These are phyloP conservation scores for Agonum fuliginosum DNA, from an alignment of 2,888 invertebrate species.

Conservation along the genomic window DNA sequence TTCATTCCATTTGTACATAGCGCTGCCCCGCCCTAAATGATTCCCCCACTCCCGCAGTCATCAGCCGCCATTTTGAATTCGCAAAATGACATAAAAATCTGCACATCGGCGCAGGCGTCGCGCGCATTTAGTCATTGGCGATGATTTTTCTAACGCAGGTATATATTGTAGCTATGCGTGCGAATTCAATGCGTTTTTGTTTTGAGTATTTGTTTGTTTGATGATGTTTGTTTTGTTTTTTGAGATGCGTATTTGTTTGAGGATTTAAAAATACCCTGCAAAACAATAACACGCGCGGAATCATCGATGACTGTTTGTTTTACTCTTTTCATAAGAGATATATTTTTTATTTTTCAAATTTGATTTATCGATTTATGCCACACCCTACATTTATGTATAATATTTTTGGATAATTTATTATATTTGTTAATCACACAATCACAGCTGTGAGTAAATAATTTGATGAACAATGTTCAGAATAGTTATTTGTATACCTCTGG, in stretches of 20 bases:
- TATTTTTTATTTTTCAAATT: too few species aligned
- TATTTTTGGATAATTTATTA: too few species aligned
- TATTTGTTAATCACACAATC: too few species aligned
- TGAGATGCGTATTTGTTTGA: slow-evolving; percentile 25
- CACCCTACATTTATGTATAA: too few species aligned
- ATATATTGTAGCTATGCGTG: background rate
- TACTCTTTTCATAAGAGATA: too few species aligned
- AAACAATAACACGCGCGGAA: background rate
- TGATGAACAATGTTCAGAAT: too few species aligned
- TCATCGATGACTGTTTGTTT: background rate
- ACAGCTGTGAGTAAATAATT: too few species aligned
- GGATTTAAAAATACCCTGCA: background rate
- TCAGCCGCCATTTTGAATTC: slow-evolving; percentile 57
- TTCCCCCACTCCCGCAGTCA: slow-evolving; percentile 48
- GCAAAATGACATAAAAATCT: slow-evolving; percentile 57
- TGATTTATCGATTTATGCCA: too few species aligned
- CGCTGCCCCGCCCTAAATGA: slow-evolving; percentile 50
- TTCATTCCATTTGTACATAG: slow-evolving; percentile 32
- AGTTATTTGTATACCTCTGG: too few species aligned
- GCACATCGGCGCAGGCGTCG: slow-evolving; percentile 18
- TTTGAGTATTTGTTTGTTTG: slow-evolving; percentile 38
- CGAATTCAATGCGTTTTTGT: slow-evolving; percentile 34
- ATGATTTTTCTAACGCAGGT: slow-evolving; percentile 41
- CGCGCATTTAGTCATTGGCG: slow-evolving; percentile 18
- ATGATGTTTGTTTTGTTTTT: slow-evolving; percentile 35